These are phyloP conservation scores for Pipistrellus pipistrellus DNA, from an alignment of 2,797 vertebrate genomes.

Conservation along the genomic window DNA sequence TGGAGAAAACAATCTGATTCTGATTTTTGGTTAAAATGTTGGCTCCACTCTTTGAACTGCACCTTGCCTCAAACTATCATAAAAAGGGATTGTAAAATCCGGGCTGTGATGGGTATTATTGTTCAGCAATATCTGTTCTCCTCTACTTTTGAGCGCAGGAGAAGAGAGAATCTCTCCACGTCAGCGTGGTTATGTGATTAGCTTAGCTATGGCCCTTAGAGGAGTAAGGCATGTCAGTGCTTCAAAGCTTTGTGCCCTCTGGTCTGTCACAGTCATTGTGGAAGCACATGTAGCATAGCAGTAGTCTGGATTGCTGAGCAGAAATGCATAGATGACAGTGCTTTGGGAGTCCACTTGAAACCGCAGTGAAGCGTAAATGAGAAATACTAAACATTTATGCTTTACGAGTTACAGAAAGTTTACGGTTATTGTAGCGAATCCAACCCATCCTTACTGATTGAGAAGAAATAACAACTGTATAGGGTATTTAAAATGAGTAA, in stretches of 20 bases:
- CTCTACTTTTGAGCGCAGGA: background rate
- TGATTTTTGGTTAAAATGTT: background rate
- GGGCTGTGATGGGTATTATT: rapidly evolving
- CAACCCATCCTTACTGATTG: background rate
- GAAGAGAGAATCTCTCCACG: background rate
- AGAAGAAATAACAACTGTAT: background rate
- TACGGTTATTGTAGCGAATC: background rate
- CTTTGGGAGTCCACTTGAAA: background rate
- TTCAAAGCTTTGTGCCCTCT: background rate
- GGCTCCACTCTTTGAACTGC: background rate
- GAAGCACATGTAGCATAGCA: background rate
- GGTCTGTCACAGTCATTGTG: background rate
- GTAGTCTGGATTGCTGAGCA: background rate
- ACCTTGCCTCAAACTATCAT: background rate
- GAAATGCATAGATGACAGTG: background rate
- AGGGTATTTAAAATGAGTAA: background rate
- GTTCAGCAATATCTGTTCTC: background rate
- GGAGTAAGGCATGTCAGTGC: background rate
- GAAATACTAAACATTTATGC: background rate
- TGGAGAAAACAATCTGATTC: background rate
- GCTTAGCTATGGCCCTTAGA: background rate
- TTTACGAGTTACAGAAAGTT: background rate
- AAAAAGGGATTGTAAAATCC: background rate
- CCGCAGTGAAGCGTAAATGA: background rate
- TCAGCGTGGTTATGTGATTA: background rate